Evolutionary conservation across 2,113 vertebrate species (phyloP).

Genomic region (Camelus dromedarius): DNA sequence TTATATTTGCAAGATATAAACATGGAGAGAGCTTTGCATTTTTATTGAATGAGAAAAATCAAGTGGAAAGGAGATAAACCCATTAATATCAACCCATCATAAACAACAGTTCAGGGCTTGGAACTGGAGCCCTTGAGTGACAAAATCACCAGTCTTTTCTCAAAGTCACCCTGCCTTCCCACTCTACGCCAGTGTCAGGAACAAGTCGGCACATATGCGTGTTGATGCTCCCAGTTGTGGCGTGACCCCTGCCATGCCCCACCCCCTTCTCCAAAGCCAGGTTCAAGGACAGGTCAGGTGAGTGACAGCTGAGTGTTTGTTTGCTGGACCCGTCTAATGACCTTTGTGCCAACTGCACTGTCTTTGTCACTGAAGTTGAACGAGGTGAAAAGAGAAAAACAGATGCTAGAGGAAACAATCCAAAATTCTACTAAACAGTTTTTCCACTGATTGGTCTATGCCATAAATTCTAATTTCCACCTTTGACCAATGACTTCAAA

Average conservation of each 20-base stretch:
- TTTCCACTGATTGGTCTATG: neutral
- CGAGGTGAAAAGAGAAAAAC: slow-evolving; percentile 24
- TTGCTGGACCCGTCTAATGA: neutral
- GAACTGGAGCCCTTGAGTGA: neutral
- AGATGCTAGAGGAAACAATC: neutral
- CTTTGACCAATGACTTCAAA: neutral
- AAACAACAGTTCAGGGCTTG: slow-evolving; percentile 16
- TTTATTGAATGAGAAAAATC: slow-evolving; percentile 48
- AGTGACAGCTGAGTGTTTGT: neutral
- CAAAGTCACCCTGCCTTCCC: neutral
- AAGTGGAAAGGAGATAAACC: neutral
- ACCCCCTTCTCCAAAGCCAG: neutral
- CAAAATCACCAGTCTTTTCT: neutral
- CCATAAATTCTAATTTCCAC: neutral
- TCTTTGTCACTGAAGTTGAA: neutral
- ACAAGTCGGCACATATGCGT: neutral
- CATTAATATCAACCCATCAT: neutral
- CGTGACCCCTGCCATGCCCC: neutral
- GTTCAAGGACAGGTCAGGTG: neutral
- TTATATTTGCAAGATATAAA: slow-evolving; percentile 23
- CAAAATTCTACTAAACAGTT: neutral
- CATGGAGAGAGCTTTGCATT: neutral
- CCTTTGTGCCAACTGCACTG: neutral
- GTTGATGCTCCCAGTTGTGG: neutral
- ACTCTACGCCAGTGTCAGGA: neutral